Evolutionary conservation across 2,113 vertebrate genomes (phyloP), one percentile per base, ranked within the genome.

Genomic region (Peromyscus leucopus): DNA sequence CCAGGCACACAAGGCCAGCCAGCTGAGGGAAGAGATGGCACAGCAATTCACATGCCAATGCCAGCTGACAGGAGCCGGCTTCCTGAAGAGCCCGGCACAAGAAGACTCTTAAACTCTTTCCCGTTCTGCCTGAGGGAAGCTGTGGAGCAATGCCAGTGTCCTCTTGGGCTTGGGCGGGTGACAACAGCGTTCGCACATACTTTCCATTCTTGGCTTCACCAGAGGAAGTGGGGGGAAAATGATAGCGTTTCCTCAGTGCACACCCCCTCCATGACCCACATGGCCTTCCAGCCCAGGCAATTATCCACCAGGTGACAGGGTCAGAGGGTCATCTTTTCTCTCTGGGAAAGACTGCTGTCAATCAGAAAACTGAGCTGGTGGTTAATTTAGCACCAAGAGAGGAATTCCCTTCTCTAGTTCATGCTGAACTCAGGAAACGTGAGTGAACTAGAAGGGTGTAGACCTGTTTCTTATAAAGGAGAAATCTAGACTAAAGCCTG

Each of bases 131-230:
- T 1, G 1, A 28, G 79, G 46, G 36, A 61, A 83, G 67, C 72
- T 57, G 0, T 65, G 88, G 94, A 86, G 79, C 59, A 79, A 19
- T 80, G 83, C 84, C 90, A 94, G 10, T 3, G 42, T 87, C 46
- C 85, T 91, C 90, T 24, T 16, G 28, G 78, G 89, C 33, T 51
- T 89, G 71, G 89, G 90, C 75, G 80, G 90, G 95, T 69, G 67
- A 36, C 67, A 63, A 75, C 8, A 5, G 67, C 5, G 0, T 85
- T 71, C 89, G 87, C n/a, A 85, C 94, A 89, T 80, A 92, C 31
- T 92, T 93, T 83, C 83, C 93, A 89, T 92, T 94, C 93, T 91
- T 92, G 89, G 89, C 95, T 96, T 72, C n/a, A 24, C 21, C 48
- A 92, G 76, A 87, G 55, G 78, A 93, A 84, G 74, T 67, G 57